Evolutionary conservation across 2,888 invertebrate genomes (phyloP), one percentile per base, ranked within the genome.

Genomic region (Emmelina monodactyla): DNA sequence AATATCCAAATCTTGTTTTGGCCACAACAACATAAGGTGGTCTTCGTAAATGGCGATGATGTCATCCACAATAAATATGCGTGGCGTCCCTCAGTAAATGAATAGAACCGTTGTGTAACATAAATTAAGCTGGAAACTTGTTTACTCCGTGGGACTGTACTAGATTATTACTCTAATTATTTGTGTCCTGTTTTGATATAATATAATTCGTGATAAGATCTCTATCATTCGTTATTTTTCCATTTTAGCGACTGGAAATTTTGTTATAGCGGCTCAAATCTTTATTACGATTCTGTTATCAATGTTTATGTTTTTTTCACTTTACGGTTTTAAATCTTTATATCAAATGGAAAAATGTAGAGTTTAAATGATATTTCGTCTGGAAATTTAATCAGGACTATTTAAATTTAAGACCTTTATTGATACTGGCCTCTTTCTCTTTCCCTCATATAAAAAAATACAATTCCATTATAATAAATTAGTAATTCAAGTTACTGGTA

Each of bases 31-130:
- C 35, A 33, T 25, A 33, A 16, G 22, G 32, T 38, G 37, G 38
- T 38, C 41, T 43, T 52, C 55, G 53, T 50, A 44, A 46, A 47
- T 43, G 40, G 41, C 29, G 52, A 49, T 63, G 64, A 65, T 63
- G 58, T 62, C 63, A 65, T 51, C 50, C 43, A 37, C 47, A 49
- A n/a, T n/a, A 25, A 25, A 25, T n/a, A 4, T 11, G n/a, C 11
- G 25, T 25, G 25, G 4, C 11, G 11, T 25, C 25, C 25, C 11
- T 25, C 3, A n/a, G n/a, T n/a, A n/a, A n/a, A n/a, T 25, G 11
- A 3, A 11, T 25, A 10, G 25, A 25, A 10, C 25, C 25, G 4
- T 25, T 7, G 25, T 4, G 3, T 11, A 25, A 10, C 25, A n/a
- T 25, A 9, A 25, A 25, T n/a, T n/a, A n/a, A n/a, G n/a, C n/a